Conservation (phyloP, 2,888 invertebrate genomes). For the Conops quadrifasciatus region DNA sequence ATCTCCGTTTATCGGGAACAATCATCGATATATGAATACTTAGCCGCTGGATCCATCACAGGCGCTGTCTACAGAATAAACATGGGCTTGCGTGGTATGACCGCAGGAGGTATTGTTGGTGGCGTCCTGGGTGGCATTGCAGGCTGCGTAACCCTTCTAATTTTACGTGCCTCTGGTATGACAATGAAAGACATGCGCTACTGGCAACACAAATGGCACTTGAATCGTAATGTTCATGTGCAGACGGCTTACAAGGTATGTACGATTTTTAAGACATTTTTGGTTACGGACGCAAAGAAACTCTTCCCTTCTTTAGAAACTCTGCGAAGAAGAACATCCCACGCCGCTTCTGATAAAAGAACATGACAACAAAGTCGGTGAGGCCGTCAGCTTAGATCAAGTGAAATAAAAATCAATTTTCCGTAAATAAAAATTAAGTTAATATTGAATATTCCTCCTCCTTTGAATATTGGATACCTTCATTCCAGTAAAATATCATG, state of each 20-base stretch:
- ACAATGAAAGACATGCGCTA: constrained; percentile 73
- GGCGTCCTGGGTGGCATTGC: constrained; percentile 70
- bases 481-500: constrained; percentile 30
- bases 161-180: constrained; percentile 70
- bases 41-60: constrained; percentile 72
- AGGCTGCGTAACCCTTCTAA: constrained; percentile 68
- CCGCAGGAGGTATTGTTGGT: constrained; percentile 75
- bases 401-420: constrained; percentile 54
- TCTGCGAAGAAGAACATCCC: constrained; percentile 44
- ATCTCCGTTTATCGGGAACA: constrained; percentile 75
- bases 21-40: constrained; percentile 74
- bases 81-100: constrained; percentile 73
- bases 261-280: background rate
- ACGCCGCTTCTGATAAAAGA: constrained; percentile 50
- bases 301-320: constrained; percentile 36
- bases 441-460: background rate
- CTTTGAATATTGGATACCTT: constrained; percentile 43
- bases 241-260: constrained; percentile 54
- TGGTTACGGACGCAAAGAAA: no score
- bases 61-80: constrained; percentile 74
- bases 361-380: constrained; percentile 56
- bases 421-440: no score
- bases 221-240: constrained; percentile 60
- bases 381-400: constrained; percentile 52
- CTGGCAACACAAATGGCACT: constrained; percentile 69